Evolutionary conservation across 2,113 vertebrate species (phyloP).

Genomic region (Diadophis punctatus): DNA sequence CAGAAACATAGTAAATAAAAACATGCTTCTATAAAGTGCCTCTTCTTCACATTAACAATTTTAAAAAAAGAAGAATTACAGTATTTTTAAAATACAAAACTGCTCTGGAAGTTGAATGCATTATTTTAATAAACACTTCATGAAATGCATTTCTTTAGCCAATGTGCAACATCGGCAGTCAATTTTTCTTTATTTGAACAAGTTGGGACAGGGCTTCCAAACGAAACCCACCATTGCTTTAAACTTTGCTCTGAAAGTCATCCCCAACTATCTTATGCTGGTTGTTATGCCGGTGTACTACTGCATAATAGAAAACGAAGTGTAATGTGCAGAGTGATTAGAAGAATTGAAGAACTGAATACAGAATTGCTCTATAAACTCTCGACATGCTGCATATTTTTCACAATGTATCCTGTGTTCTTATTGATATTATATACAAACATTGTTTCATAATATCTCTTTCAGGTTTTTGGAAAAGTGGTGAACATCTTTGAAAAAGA

Average conservation of each 20-base stretch:
- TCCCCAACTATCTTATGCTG: neutral
- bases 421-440: neutral
- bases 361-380: neutral
- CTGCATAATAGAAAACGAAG: neutral
- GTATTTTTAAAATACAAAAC: neutral
- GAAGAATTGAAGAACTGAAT: neutral
- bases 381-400: neutral
- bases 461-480: conserved; percentile 90
- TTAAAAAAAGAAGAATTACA: neutral
- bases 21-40: neutral
- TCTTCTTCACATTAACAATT: neutral
- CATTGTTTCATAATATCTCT: conserved; percentile 39
- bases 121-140: neutral
- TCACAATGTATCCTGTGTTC: neutral
- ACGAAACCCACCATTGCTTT: neutral
- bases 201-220: neutral
- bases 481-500: conserved; percentile 87
- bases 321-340: neutral
- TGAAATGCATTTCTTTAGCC: neutral
- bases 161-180: neutral
- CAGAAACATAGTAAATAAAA: neutral
- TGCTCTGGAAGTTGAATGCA: neutral
- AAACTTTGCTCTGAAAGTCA: neutral
- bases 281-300: neutral
- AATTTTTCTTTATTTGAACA: neutral